A percentile compares a stretch with the other conserved stretches of the same genome.
phyloP scores from a whole-genome alignment of 92 coral and sea anemone species.

The Bergia puertoricense region DNA sequence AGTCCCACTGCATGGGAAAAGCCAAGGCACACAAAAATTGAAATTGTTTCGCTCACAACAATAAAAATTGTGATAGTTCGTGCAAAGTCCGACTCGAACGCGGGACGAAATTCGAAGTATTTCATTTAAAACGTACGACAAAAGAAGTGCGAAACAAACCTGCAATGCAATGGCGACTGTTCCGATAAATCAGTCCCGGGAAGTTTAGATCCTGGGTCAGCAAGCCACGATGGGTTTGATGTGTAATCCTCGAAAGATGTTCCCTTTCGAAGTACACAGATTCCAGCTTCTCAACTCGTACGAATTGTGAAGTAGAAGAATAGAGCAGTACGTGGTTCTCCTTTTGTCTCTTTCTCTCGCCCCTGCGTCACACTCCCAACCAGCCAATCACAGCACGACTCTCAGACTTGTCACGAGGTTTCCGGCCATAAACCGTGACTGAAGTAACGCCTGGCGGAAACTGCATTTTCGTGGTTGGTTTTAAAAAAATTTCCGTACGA shows the following conservation, averaged over 20 bases:
- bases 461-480: conserved; percentile 6
- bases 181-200: conserved; percentile 96
- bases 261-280: conserved; percentile 35
- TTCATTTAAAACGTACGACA: background rate
- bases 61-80: conserved; percentile 3
- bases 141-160: conserved; percentile 50
- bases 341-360: conserved; percentile 25
- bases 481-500: background rate
- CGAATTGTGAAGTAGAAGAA: conserved; percentile 35
- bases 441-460: conserved; percentile 34
- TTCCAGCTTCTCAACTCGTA: conserved; percentile 24
- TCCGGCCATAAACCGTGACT: conserved; percentile 26
- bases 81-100: conserved; percentile 20
- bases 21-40: conserved; percentile 30
- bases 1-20: conserved; percentile 82
- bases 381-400: conserved; percentile 66
- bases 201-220: conserved; percentile 77
- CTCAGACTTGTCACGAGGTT: conserved; percentile 35
- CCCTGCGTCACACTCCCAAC: conserved; percentile 33
- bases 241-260: conserved; percentile 42
- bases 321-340: conserved; percentile 9
- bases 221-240: conserved; percentile 76
- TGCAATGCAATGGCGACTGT: conserved; percentile 91
- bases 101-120: conserved; percentile 12
- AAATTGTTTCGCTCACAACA: background rate